Base-by-base conservation (phyloP, 2,113 vertebrate species). In the chimpanzee (Pan troglodytes) region DNA sequence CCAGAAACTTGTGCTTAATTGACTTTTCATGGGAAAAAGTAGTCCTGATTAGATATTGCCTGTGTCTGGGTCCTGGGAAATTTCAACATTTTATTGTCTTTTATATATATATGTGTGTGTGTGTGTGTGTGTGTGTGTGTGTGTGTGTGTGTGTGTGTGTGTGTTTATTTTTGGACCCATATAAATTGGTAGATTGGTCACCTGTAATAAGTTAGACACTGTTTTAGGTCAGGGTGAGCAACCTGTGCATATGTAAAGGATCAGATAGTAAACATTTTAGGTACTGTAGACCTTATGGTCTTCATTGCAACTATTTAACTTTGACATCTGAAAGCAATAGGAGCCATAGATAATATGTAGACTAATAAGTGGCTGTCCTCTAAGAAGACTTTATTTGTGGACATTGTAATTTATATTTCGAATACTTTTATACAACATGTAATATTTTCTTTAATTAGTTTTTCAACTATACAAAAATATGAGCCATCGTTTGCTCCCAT, bases 1-100 rank as follows among this genome's bases (percentile, higher is more conserved):
- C 92, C 96, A 91, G 61, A 96, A 96, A 91, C 76, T 90, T 93
- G 50, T 61, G 73, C 81, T 61, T 95, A 67, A 78, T 27, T 89
- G 90, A n/a, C 64, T 97, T 87, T 43, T 72, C 32, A 32, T 86
- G 30, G 25, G 30, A 75, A 91, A 97, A 82, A 16, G 22, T 87
- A 50, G 82, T 96, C n/a, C 20, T 38, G 17, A 5, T 61, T 45
- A 84, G 35, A 27, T 40, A 32, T 35, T 91, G 27, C 30, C 59
- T 70, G 57, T 38, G n/a, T 4, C 3, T 55, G 25, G 13, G 3
- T 80, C 38, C 22, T 64, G 17, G 81, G 57, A 92, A 45, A 72
- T 94, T 52, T 82, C 5, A 27, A 13, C 61, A 14, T 64, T 64
- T 64, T 30, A 64, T 64, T 64, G 61, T 64, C 18, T 64, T 6